Conservation (phyloP, 2,113 vertebrate genomes). For the Petrocephalus microphthalmus region DNA sequence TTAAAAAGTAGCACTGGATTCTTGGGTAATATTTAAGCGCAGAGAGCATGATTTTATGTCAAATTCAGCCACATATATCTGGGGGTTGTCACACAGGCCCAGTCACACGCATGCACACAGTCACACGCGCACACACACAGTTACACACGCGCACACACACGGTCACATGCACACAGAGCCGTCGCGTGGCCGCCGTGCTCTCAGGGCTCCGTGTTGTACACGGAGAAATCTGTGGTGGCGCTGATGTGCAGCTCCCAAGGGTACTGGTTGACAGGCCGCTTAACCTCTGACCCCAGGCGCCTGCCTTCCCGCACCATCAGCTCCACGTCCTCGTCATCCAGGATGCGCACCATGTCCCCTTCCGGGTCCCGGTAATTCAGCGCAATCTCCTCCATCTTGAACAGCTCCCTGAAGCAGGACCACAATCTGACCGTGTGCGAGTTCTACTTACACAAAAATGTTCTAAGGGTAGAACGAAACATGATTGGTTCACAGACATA, state of each 20-base stretch:
- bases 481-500: too few species aligned
- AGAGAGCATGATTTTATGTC: not conserved
- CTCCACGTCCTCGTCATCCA: constrained; percentile 73
- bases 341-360: constrained; percentile 79
- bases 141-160: constrained; percentile 1
- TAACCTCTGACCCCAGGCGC: constrained; percentile 42
- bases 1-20: not conserved
- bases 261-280: constrained; percentile 69
- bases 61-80: not conserved
- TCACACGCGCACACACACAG: constrained; percentile 2
- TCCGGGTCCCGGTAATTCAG: constrained; percentile 79
- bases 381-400: constrained; percentile 67
- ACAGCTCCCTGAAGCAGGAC: constrained; percentile 62
- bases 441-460: too few species aligned
- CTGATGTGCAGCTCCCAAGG: constrained; percentile 82
- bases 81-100: not conserved
- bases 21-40: not conserved
- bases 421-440: not conserved
- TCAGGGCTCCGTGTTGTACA: constrained; percentile 65
- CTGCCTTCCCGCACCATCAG: constrained; percentile 72
- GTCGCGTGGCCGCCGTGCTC: not conserved
- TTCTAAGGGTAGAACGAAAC: too few species aligned
- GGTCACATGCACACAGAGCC: too few species aligned
- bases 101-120: not conserved
- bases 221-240: constrained; percentile 60